Conservation (phyloP, 1,140 invertebrate species). For the Bombus confusus region DNA sequence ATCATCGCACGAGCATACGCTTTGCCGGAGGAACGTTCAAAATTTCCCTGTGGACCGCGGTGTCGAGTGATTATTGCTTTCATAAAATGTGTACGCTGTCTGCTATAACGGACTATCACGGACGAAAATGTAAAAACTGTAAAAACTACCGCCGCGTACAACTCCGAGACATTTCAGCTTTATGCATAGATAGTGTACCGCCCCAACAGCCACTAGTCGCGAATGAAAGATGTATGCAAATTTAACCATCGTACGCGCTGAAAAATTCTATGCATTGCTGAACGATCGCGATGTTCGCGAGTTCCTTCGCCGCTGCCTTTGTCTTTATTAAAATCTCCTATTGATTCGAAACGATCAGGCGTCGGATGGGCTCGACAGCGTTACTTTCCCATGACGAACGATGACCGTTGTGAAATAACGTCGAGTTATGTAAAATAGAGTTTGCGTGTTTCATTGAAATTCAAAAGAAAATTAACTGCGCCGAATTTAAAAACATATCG, state of each 20-base stretch:
- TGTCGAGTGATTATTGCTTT: conserved; percentile 34
- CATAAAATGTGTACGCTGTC: background rate
- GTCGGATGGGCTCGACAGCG: too few relatives aligned
- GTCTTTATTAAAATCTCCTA: background rate
- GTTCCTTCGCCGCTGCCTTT: background rate
- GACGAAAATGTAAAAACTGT: conserved; percentile 40
- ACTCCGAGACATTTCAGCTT: conserved; percentile 42
- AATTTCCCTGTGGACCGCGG: conserved; percentile 2
- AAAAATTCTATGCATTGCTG: conserved; percentile 71
- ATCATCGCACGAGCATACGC: background rate
- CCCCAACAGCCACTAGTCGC: background rate
- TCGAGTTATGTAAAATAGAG: background rate
- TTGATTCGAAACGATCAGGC: background rate
- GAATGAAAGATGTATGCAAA: conserved; percentile 50
- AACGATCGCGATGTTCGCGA: background rate
- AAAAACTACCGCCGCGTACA: background rate
- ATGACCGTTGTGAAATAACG: background rate
- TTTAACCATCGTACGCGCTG: conserved; percentile 29
- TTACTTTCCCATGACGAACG: background rate
- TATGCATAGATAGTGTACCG: background rate
- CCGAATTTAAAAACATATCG: too few relatives aligned
- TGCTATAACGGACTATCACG: background rate
- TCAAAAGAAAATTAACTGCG: too few relatives aligned
- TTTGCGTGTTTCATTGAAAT: too few relatives aligned
- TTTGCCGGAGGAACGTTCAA: background rate